These are phyloP conservation scores for Hyperoodon ampullatus DNA, from an alignment of 2,113 vertebrate genomes.

Conservation along the genomic window DNA sequence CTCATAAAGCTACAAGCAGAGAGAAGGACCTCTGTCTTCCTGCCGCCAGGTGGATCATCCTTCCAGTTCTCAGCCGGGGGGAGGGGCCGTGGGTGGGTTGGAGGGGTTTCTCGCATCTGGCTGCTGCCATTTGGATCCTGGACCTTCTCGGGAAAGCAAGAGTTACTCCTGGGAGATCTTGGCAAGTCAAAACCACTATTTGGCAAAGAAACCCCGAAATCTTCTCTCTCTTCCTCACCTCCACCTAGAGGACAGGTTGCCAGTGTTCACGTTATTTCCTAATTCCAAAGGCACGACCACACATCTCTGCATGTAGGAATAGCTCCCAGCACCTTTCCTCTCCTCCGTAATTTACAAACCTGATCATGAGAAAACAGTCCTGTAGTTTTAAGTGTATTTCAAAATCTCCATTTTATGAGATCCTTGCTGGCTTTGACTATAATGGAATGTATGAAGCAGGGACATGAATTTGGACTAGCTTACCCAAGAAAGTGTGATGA, in stretches of 20 bases:
- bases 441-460: constrained; percentile 17
- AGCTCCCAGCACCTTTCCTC: background rate
- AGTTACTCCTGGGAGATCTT: background rate
- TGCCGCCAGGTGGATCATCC: constrained; percentile 58
- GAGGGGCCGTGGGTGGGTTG: background rate
- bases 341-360: background rate
- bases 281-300: background rate
- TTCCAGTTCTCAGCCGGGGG: background rate
- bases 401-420: background rate
- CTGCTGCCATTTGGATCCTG: background rate
- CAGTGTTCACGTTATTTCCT: background rate
- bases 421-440: background rate
- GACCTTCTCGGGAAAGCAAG: background rate
- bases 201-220: background rate
- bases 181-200: background rate
- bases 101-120: constrained; percentile 24
- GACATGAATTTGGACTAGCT: constrained; percentile 12
- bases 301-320: background rate
- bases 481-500: constrained; percentile 38
- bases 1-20: constrained; percentile 65
- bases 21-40: constrained; percentile 68
- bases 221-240: background rate
- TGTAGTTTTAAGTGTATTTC: constrained; percentile 15
- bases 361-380: background rate
- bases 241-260: background rate